Conservation (phyloP, 2,888 invertebrate genomes). For the Ormia ochracea region DNA sequence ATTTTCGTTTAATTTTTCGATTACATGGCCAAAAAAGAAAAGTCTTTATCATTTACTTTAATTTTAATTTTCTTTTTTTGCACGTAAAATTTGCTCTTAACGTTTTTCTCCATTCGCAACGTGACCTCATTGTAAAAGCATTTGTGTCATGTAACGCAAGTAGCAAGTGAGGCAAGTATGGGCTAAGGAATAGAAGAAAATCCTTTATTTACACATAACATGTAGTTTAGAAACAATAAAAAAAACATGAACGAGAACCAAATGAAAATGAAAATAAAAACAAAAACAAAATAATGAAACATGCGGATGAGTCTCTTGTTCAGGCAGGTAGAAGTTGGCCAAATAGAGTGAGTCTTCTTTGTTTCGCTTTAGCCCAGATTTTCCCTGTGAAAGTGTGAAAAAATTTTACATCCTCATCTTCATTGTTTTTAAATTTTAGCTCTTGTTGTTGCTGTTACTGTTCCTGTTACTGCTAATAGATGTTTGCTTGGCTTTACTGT, state of each 20-base stretch:
- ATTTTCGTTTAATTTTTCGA: neutral
- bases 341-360: slow-evolving; percentile 31
- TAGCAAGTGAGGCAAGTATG: neutral
- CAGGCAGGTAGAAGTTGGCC: slow-evolving; percentile 38
- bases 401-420: slow-evolving; percentile 25
- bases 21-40: slow-evolving; percentile 52
- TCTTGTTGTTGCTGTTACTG: neutral
- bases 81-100: slow-evolving; percentile 13
- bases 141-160: slow-evolving; percentile 40
- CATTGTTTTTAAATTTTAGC: neutral
- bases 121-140: slow-evolving; percentile 57
- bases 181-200: neutral
- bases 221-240: neutral
- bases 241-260: neutral
- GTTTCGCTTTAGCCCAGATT: neutral
- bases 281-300: neutral
- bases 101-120: slow-evolving; percentile 11
- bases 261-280: neutral
- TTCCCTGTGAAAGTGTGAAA: slow-evolving; percentile 14
- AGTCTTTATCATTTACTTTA: slow-evolving; percentile 52
- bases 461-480: neutral
- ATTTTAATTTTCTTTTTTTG: slow-evolving; percentile 30
- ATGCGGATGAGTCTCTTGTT: neutral
- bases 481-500: neutral
- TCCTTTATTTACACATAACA: slow-evolving; percentile 21